Percentiles rank a stretch among this genome's conserved stretches.
Evolutionary conservation across 2,888 invertebrate species (phyloP).

Genomic region (Nemotelus nigrinus): DNA sequence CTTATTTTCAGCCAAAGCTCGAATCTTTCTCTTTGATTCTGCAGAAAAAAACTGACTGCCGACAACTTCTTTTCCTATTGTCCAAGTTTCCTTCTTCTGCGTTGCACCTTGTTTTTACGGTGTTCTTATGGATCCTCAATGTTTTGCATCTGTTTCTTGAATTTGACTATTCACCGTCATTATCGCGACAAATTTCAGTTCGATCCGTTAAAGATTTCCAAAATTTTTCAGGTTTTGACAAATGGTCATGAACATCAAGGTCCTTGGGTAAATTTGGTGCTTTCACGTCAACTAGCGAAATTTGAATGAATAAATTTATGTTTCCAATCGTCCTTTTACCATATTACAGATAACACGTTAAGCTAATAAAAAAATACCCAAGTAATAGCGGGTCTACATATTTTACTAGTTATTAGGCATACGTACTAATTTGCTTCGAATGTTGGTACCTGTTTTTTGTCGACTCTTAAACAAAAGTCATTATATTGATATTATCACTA

Average conservation of each 20-base stretch:
- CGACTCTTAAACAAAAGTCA: too few relatives aligned
- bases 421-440: too few relatives aligned
- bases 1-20: neutral
- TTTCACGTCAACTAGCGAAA: too few relatives aligned
- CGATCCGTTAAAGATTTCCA: neutral
- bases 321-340: too few relatives aligned
- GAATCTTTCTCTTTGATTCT: neutral
- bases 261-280: too few relatives aligned
- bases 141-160: neutral
- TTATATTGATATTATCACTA: too few relatives aligned
- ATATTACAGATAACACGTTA: too few relatives aligned
- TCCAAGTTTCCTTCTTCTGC: neutral
- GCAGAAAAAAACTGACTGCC: neutral
- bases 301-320: too few relatives aligned
- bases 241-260: neutral
- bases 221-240: neutral
- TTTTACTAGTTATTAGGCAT: too few relatives aligned
- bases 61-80: neutral
- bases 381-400: too few relatives aligned
- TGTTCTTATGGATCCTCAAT: neutral
- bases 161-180: neutral
- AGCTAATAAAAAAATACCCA: too few relatives aligned
- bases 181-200: neutral
- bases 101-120: neutral
- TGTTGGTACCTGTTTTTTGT: too few relatives aligned